phyloP scores from a whole-genome alignment of 2,797 vertebrate genomes.

The Meriones psammophilus region DNA sequence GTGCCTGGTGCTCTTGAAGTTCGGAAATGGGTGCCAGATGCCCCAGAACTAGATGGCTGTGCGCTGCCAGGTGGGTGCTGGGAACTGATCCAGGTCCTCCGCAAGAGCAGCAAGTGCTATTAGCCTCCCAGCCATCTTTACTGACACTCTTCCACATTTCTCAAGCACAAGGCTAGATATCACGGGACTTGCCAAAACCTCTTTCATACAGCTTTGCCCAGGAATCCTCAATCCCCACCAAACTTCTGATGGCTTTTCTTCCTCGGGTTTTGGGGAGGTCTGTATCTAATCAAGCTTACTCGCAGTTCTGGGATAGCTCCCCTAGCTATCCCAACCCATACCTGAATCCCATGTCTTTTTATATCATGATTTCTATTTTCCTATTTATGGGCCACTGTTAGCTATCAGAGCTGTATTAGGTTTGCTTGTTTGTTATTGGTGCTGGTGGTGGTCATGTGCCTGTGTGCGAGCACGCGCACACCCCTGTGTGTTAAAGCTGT shows the following conservation, averaged over 20 bases:
- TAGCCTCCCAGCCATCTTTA: neutral
- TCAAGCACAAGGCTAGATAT: slow-evolving; percentile 94
- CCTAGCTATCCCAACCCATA: neutral
- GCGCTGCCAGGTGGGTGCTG: neutral
- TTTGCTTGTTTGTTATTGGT: neutral
- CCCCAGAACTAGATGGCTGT: neutral
- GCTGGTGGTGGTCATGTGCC: too few relatives aligned
- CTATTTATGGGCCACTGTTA: neutral
- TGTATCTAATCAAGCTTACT: slow-evolving; percentile 87
- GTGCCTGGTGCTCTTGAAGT: neutral
- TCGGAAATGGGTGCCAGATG: neutral
- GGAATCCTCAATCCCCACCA: slow-evolving; percentile 94
- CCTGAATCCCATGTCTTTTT: neutral
- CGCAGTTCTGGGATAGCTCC: neutral
- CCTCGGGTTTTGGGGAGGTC: slow-evolving; percentile 95
- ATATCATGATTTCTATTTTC: neutral
- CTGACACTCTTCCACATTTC: slow-evolving; percentile 86
- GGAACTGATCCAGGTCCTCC: neutral
- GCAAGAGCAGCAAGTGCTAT: too few relatives aligned
- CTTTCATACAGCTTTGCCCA: slow-evolving; percentile 92
- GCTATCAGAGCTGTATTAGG: neutral
- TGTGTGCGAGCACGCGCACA: neutral
- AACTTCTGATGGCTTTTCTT: slow-evolving; percentile 91
- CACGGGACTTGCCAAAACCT: slow-evolving; percentile 95
- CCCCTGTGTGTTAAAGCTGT: neutral